Percentiles rank a stretch among this genome's conserved stretches.
phyloP scores from a whole-genome alignment of 2,888 invertebrate species.

The Lithodes maja region DNA sequence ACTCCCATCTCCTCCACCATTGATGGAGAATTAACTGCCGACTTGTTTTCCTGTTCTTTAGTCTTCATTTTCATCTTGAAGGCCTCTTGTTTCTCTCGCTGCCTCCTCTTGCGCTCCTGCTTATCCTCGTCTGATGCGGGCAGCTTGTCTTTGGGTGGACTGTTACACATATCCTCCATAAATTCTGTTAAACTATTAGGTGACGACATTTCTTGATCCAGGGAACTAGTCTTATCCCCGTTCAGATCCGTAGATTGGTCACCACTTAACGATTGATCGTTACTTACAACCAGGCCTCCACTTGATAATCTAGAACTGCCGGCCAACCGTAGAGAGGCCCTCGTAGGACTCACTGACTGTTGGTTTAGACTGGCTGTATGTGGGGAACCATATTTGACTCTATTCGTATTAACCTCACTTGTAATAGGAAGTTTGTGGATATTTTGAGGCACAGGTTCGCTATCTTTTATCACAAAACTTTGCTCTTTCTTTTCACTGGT shows the following conservation, averaged over 20 bases:
- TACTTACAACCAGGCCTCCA: background rate
- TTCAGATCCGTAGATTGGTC: background rate
- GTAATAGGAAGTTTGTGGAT: background rate
- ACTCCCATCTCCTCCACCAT: background rate
- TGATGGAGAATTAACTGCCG: background rate
- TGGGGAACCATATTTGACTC: too few relatives aligned
- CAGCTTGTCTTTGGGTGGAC: background rate
- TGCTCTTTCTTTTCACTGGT: background rate
- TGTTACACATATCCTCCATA: constrained; percentile 31
- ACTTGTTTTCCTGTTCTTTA: background rate
- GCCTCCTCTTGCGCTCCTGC: constrained; percentile 50
- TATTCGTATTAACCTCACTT: background rate
- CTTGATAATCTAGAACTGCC: background rate
- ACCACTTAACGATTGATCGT: background rate
- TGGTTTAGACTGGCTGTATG: background rate
- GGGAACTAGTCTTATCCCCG: background rate
- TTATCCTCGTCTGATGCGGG: constrained; percentile 14
- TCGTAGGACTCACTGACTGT: background rate
- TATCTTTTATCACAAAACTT: background rate
- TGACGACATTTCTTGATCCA: constrained; percentile 27
- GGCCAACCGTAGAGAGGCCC: background rate
- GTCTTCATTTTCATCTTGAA: constrained; percentile 49
- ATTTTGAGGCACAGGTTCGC: background rate
- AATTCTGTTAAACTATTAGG: constrained; percentile 45
- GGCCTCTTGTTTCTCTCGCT: constrained; percentile 51